Conservation (phyloP, 2,888 invertebrate species). For the Amblyjoppa fuscipennis region DNA sequence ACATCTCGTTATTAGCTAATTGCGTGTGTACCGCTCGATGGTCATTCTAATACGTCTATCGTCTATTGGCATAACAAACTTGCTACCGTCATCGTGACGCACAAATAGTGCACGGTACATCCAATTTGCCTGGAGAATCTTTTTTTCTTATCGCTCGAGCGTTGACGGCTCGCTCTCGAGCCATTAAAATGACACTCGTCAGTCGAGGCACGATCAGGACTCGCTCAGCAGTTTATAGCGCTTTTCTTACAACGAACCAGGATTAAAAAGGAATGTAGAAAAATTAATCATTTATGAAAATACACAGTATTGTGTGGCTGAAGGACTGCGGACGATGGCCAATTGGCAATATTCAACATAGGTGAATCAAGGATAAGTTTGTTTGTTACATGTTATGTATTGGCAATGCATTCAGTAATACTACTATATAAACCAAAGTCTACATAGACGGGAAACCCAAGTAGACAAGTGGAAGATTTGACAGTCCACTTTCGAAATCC, state of each 20-base stretch:
- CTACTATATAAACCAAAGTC: no score
- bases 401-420: no score
- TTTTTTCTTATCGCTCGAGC: background rate
- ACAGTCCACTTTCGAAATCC: no score
- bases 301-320: no score
- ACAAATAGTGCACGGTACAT: background rate
- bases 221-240: background rate
- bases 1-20: constrained; percentile 66
- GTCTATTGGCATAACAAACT: constrained; percentile 54
- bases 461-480: background rate
- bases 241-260: background rate
- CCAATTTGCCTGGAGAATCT: background rate
- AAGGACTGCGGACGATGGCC: no score
- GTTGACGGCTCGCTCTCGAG: background rate
- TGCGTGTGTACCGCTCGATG: constrained; percentile 60
- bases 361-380: no score
- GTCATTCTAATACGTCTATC: constrained; percentile 59
- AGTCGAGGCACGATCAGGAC: background rate
- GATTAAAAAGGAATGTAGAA: background rate
- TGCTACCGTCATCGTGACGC: background rate
- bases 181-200: background rate
- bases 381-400: no score
- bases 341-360: no score
- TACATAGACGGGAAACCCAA: background rate
- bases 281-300: background rate